A percentile compares a stretch with the other conserved stretches of the same genome.
Conservation (phyloP, 2,888 invertebrate species). For the Ceramica pisi region DNA sequence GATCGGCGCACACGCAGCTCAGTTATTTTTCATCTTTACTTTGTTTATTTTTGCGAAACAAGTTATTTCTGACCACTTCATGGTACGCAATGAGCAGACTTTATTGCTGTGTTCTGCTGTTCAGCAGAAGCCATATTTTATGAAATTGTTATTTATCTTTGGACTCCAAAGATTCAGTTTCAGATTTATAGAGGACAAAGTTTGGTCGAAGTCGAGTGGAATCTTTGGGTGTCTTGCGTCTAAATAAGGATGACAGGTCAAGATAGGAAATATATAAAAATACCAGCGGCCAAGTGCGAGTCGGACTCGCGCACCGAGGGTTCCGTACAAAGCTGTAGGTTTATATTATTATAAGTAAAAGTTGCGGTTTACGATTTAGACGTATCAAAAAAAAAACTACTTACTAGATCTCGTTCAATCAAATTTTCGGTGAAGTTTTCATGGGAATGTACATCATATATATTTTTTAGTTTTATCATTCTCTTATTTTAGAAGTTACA, state of each 20-base stretch:
- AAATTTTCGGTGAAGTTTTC: too few relatives aligned
- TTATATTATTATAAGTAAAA: too few relatives aligned
- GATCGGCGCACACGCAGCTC: constrained; percentile 38
- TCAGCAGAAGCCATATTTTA: neutral
- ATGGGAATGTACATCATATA: too few relatives aligned
- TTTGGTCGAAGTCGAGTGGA: neutral
- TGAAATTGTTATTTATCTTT: neutral
- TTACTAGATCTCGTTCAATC: too few relatives aligned
- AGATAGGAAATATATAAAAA: too few relatives aligned
- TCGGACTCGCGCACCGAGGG: too few relatives aligned
- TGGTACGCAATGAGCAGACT: neutral
- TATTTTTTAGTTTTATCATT: too few relatives aligned
- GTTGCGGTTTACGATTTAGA: too few relatives aligned
- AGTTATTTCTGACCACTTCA: constrained; percentile 39
- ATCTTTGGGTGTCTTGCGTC: neutral
- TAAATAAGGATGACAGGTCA: neutral
- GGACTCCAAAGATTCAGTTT: neutral
- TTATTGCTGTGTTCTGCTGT: constrained; percentile 7
- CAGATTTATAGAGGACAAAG: neutral
- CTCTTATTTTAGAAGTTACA: too few relatives aligned
- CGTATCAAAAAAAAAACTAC: too few relatives aligned
- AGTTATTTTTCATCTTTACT: constrained; percentile 21
- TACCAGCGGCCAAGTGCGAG: too few relatives aligned
- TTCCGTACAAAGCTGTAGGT: too few relatives aligned
- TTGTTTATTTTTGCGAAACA: constrained; percentile 52